phyloP scores from a whole-genome alignment of 1,140 invertebrate species.

The Scaptomyza hsui region DNA sequence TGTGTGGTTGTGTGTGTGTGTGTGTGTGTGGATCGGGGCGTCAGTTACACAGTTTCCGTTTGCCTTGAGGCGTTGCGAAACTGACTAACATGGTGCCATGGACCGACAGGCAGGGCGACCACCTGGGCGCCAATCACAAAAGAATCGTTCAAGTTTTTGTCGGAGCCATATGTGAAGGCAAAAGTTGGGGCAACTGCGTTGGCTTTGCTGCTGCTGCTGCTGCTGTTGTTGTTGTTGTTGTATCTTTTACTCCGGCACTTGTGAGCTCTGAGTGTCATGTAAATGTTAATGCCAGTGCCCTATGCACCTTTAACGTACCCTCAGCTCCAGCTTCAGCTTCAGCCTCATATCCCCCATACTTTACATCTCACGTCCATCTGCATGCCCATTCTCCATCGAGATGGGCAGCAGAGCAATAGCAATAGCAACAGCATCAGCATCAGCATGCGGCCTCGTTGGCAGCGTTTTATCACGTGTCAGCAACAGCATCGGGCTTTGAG shows the following conservation, averaged over 20 bases:
- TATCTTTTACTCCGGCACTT: slow-evolving; percentile 23
- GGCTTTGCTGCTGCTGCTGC: too few relatives aligned
- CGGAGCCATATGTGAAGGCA: slow-evolving; percentile 31
- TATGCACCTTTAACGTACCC: slow-evolving; percentile 70
- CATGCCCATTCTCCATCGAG: neutral
- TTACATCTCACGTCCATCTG: neutral
- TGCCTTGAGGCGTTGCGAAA: slow-evolving; percentile 65
- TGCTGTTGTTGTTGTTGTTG: slow-evolving; percentile 47
- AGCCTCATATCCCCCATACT: neutral
- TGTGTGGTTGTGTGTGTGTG: slow-evolving; percentile 4
- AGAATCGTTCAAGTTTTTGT: slow-evolving; percentile 74
- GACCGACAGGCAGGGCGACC: slow-evolving; percentile 7
- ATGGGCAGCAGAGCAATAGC: slow-evolving; percentile 19
- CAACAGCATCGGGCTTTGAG: slow-evolving; percentile 73
- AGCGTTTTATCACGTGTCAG: slow-evolving; percentile 82
- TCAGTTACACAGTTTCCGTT: slow-evolving; percentile 77
- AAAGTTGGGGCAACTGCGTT: slow-evolving; percentile 3
- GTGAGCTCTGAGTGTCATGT: slow-evolving; percentile 67
- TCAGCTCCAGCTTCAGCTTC: slow-evolving; percentile 15
- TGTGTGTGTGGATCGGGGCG: slow-evolving; percentile 46
- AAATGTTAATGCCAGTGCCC: slow-evolving; percentile 80
- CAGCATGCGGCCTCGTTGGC: slow-evolving; percentile 46
- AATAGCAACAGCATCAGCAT: slow-evolving; percentile 13
- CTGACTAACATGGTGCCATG: slow-evolving; percentile 28
- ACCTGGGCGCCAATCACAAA: slow-evolving; percentile 62